These are phyloP conservation scores for Patella pellucida DNA, from an alignment of 2,888 invertebrate genomes.

Conservation along the genomic window DNA sequence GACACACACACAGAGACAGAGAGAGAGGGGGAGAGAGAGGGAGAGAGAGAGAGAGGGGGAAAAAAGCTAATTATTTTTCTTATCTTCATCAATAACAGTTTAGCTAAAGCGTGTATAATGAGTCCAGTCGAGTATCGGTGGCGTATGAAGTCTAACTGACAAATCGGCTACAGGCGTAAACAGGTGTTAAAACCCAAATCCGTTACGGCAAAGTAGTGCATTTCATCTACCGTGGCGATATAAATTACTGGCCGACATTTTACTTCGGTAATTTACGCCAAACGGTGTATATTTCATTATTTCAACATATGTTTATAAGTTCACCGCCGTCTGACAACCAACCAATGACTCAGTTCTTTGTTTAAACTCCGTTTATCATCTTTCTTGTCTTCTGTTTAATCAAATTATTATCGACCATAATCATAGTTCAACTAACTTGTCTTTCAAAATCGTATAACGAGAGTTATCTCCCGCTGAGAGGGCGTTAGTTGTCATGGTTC, in stretches of 20 bases:
- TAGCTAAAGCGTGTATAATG: background rate
- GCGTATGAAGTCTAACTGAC: background rate
- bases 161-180: background rate
- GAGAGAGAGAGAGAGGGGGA: background rate
- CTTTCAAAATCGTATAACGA: background rate
- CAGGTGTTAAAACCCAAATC: background rate
- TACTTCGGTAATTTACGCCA: constrained; percentile 9
- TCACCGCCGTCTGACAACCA: background rate
- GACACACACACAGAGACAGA: too few species aligned
- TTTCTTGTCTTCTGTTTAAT: background rate
- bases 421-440: background rate
- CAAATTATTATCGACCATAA: background rate
- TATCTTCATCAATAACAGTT: constrained; percentile 2
- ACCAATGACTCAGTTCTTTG: background rate
- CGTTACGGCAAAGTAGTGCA: constrained; percentile 10
- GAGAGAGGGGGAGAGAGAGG: too few species aligned
- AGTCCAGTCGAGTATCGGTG: background rate
- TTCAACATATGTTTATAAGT: constrained; percentile 6
- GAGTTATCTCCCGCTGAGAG: background rate
- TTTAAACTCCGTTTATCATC: background rate
- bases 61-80: constrained; percentile 3
- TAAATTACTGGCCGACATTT: constrained; percentile 1
- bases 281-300: background rate
- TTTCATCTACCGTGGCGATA: constrained; percentile 2
- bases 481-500: background rate